These are phyloP conservation scores for Xylocampa areola DNA, from an alignment of 2,888 invertebrate genomes.

Conservation along the genomic window DNA sequence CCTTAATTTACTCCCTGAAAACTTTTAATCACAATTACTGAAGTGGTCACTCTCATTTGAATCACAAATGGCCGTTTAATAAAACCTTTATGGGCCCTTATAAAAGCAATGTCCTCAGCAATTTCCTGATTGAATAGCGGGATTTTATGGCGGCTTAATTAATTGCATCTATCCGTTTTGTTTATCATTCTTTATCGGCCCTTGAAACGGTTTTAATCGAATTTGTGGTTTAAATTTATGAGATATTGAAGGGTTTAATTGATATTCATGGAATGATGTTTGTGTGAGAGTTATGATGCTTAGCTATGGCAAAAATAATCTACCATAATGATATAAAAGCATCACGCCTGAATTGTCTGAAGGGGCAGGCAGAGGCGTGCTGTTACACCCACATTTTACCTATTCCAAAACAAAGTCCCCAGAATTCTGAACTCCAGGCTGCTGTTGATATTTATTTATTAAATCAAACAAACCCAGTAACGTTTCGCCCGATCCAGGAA, in stretches of 20 bases:
- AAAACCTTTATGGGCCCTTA: constrained; percentile 55
- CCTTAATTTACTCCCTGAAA: constrained; percentile 13
- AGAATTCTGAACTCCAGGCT: no score
- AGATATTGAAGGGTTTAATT: constrained; percentile 6
- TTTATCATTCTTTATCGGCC: constrained; percentile 7
- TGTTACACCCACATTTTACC: no score
- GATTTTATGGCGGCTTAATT: constrained; percentile 58
- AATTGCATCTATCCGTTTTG: constrained; percentile 46
- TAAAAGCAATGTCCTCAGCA: constrained; percentile 48
- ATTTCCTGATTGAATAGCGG: constrained; percentile 58
- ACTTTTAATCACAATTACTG: constrained; percentile 48
- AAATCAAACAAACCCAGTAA: no score
- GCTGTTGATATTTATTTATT: no score
- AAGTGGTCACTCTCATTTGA: constrained; percentile 52
- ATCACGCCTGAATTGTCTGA: no score
- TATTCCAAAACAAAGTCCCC: no score
- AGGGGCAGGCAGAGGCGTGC: no score
- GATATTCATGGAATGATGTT: neutral
- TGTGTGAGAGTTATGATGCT: no score
- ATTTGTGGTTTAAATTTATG: constrained; percentile 15
- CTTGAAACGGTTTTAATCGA: constrained; percentile 27
- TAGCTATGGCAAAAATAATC: no score
- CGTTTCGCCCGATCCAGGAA: no score
- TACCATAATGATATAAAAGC: no score
- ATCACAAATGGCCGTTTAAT: constrained; percentile 61